These are phyloP conservation scores for Leptinotarsa peninsularis DNA, from an alignment of 2,888 invertebrate genomes.

Conservation along the genomic window DNA sequence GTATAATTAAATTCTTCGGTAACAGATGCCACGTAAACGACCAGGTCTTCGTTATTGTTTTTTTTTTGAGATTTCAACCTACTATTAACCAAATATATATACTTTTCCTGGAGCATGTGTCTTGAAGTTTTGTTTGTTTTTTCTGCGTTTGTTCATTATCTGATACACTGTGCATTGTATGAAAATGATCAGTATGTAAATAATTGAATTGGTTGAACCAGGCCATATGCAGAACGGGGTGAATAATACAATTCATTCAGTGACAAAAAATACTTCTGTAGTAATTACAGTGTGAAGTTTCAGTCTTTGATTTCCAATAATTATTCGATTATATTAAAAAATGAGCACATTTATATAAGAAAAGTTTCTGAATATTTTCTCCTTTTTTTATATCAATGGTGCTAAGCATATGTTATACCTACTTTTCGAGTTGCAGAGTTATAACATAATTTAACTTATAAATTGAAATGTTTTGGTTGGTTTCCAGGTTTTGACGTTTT, in stretches of 20 bases:
- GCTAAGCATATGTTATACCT: no score
- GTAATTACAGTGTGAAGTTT: neutral
- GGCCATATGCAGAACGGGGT: conserved; percentile 13
- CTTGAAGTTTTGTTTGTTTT: conserved; percentile 24
- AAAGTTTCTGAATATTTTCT: neutral
- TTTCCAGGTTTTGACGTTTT: no score
- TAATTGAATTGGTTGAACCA: neutral
- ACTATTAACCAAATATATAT: conserved; percentile 34
- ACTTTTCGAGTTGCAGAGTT: no score
- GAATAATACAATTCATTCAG: neutral
- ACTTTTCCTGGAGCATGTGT: conserved; percentile 33
- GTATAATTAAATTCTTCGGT: conserved; percentile 60
- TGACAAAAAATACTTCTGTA: neutral
- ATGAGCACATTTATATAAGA: neutral
- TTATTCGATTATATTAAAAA: neutral
- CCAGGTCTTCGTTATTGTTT: conserved; percentile 23
- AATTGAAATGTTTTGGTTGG: no score
- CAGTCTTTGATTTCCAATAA: neutral
- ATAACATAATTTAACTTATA: no score
- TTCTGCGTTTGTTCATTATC: conserved; percentile 25
- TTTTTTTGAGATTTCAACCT: conserved; percentile 33
- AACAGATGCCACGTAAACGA: conserved; percentile 57
- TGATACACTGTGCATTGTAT: conserved; percentile 21
- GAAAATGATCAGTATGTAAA: conserved; percentile 4
- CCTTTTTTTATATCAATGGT: neutral